Base-by-base conservation (phyloP, 2,888 invertebrate genomes). In the Odontocerum albicorne region DNA sequence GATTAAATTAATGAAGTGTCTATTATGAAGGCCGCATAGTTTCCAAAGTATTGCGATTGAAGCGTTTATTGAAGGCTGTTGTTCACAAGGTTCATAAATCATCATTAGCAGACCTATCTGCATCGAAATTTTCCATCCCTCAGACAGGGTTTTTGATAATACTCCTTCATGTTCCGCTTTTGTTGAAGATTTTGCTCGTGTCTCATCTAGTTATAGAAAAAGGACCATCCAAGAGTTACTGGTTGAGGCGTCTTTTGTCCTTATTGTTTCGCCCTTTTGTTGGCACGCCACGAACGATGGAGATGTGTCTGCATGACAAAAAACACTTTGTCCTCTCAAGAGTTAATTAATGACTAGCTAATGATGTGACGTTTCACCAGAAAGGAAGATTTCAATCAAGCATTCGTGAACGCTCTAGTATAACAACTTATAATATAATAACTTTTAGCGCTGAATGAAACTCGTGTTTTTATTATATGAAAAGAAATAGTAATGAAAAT, bases 321-420 rank as follows among this genome's bases (percentile, higher is more conserved):
- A 59, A 59, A 43, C 42, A 45, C 44, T 35, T 35, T 22, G 27
- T 40, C 19, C 22, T 42, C 54, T 47, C 54, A 54, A 49, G 51
- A 57, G 55, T 42, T 60, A 60, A 60, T 60, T 60, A 60, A 60
- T 55, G 60, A 38, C 55, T 57, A 45, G 47, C 54, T 60, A 57
- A 60, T 57, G 57, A 57, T 31, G 60, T 33, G 43, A 49, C 49
- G 44, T 49, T 49, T 38, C n/a, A n/a, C n/a, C n/a, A n/a, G n/a
- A n/a, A n/a, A n/a, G n/a, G n/a, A n/a, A n/a, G n/a, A n/a, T n/a
- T n/a, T n/a, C n/a, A n/a, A n/a, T n/a, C n/a, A n/a, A n/a, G n/a
- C n/a, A n/a, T n/a, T n/a, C n/a, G n/a, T n/a, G n/a, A n/a, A n/a
- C n/a, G n/a, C n/a, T n/a, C n/a, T n/a, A n/a, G n/a, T n/a, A n/a